A percentile compares a stretch with the other conserved stretches of the same genome.
Evolutionary conservation across 1,140 invertebrate species (phyloP).

Genomic region (Halyomorpha halys): DNA sequence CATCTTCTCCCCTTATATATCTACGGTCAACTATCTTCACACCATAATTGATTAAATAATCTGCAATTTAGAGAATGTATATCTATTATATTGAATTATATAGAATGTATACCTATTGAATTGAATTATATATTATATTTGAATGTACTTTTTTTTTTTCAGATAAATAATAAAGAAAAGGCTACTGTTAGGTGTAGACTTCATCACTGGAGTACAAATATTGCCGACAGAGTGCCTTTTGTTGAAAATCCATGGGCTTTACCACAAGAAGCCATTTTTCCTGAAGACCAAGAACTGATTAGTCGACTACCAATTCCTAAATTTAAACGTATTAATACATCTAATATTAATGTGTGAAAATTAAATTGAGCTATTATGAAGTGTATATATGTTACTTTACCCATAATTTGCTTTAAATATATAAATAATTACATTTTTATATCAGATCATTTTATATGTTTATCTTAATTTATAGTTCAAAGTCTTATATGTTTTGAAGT

Average conservation of each 20-base stretch:
- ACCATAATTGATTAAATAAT: not conserved
- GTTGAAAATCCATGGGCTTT: slow-evolving; percentile 16
- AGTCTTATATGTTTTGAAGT: too few relatives aligned
- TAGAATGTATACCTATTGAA: too few relatives aligned
- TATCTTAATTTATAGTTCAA: too few relatives aligned
- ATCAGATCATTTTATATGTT: too few relatives aligned
- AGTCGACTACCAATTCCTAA: not conserved
- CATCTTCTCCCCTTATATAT: too few relatives aligned
- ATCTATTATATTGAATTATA: not conserved
- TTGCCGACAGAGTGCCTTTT: slow-evolving; percentile 26
- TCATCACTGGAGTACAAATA: slow-evolving; percentile 46
- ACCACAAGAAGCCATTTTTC: slow-evolving; percentile 19
- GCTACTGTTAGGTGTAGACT: slow-evolving; percentile 55
- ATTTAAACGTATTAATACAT: not conserved
- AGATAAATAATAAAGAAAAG: slow-evolving; percentile 58
- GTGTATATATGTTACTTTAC: too few relatives aligned
- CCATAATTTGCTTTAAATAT: too few relatives aligned
- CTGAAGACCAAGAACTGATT: slow-evolving; percentile 13
- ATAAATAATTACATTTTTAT: too few relatives aligned
- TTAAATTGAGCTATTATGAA: too few relatives aligned
- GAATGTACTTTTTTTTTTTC: slow-evolving; percentile 18
- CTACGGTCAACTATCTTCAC: too few relatives aligned
- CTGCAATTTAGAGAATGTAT: too few relatives aligned
- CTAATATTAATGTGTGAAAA: not conserved
- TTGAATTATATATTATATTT: too few relatives aligned